Evolutionary conservation across 2,113 vertebrate species (phyloP).

Genomic region (Cyanoramphus novaezelandiae): DNA sequence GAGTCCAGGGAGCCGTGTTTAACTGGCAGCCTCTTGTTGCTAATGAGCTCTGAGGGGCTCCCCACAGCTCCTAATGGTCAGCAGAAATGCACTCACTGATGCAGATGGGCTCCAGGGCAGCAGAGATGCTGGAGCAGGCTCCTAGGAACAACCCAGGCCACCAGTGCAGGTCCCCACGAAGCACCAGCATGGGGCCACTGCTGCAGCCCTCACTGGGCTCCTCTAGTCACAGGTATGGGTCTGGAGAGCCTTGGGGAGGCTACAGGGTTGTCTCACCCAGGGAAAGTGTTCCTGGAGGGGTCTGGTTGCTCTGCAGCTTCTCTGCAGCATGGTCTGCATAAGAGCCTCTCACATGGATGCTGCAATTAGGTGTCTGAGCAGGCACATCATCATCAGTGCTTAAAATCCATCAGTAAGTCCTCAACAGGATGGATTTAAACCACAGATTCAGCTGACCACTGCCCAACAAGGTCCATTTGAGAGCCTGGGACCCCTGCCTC

Average conservation of each 20-base stretch:
- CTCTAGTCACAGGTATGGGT: rapidly evolving
- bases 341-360: rapidly evolving
- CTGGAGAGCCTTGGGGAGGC: neutral
- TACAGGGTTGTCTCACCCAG: neutral
- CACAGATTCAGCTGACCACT: neutral
- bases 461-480: neutral
- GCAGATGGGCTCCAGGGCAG: neutral
- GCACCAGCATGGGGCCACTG: rapidly evolving
- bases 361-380: neutral
- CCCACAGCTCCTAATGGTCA: neutral
- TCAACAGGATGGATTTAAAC: neutral
- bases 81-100: neutral
- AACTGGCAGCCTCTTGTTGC: neutral
- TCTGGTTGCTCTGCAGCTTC: neutral
- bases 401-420: neutral
- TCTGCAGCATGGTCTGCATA: neutral
- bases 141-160: neutral
- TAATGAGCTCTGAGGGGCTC: neutral
- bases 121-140: neutral
- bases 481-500: neutral
- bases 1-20: neutral
- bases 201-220: neutral
- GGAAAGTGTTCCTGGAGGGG: neutral
- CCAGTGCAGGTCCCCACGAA: neutral
- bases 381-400: neutral